Percentiles rank a stretch among this genome's conserved stretches.
phyloP scores from a whole-genome alignment of 2,797 vertebrate species.

The Falco columbarius region DNA sequence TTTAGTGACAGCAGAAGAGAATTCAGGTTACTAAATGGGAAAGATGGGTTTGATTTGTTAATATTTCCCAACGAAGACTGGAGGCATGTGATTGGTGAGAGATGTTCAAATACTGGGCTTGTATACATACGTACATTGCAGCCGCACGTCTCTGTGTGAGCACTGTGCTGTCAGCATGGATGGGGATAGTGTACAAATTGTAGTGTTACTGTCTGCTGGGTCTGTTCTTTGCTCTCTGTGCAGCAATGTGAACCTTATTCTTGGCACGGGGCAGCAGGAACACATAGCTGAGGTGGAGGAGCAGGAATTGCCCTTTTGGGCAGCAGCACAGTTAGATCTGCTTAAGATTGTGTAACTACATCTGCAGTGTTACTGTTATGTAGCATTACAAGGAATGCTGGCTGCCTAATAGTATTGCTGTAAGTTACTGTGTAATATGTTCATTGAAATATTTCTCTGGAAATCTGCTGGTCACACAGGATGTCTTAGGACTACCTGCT shows the following conservation, averaged over 20 bases:
- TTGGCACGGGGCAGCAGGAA: not conserved
- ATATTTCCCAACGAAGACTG: not conserved
- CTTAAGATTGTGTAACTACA: not conserved
- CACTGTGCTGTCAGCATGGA: not conserved
- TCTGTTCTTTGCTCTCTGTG: not conserved
- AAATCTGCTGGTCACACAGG: not conserved
- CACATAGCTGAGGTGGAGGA: not conserved
- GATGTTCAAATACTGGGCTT: not conserved
- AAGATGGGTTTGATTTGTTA: not conserved
- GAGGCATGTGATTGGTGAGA: not conserved
- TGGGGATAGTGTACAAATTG: not conserved
- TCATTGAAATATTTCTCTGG: not conserved
- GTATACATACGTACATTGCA: fast-evolving
- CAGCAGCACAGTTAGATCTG: not conserved
- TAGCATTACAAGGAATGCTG: not conserved
- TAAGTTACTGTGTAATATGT: not conserved
- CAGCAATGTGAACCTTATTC: not conserved
- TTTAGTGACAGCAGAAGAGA: not conserved
- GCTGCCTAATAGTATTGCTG: not conserved
- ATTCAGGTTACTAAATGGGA: not conserved
- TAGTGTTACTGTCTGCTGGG: not conserved
- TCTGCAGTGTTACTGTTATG: not conserved
- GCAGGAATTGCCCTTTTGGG: not conserved
- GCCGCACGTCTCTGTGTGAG: not conserved
- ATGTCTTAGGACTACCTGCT: not conserved